Evolutionary conservation across 2,888 invertebrate species (phyloP).

Genomic region (Craniophora ligustri): DNA sequence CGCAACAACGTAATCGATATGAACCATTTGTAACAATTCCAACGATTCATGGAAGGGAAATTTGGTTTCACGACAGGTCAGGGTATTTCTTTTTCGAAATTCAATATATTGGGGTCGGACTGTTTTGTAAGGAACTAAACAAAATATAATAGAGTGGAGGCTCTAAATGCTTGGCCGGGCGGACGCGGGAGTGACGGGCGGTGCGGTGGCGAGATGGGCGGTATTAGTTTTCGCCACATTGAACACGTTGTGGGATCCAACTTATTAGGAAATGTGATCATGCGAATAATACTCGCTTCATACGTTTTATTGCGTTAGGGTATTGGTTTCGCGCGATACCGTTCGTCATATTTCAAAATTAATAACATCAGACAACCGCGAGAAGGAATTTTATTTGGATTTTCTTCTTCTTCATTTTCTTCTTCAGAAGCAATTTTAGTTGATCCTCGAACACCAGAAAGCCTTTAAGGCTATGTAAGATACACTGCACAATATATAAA

Average conservation of each 20-base stretch:
- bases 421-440: slow-evolving; percentile 34
- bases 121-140: slow-evolving; percentile 59
- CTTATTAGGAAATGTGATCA: slow-evolving; percentile 87
- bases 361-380: slow-evolving; percentile 53
- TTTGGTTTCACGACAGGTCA: slow-evolving; percentile 24
- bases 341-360: slow-evolving; percentile 67
- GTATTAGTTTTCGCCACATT: slow-evolving; percentile 84
- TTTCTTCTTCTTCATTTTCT: too few relatives aligned
- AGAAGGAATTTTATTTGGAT: slow-evolving; percentile 48
- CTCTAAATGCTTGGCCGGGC: slow-evolving; percentile 70
- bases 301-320: slow-evolving; percentile 84
- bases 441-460: slow-evolving; percentile 40
- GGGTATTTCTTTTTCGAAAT: slow-evolving; percentile 45
- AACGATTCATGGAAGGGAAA: slow-evolving; percentile 46
- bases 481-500: slow-evolving; percentile 31
- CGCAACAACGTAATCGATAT: slow-evolving; percentile 54
- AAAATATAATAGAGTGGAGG: slow-evolving; percentile 68
- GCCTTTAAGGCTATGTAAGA: slow-evolving; percentile 30
- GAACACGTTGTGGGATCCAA: slow-evolving; percentile 84
- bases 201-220: slow-evolving; percentile 61
- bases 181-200: slow-evolving; percentile 71
- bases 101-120: slow-evolving; percentile 46
- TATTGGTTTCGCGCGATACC: slow-evolving; percentile 76
- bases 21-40: slow-evolving; percentile 51
- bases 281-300: slow-evolving; percentile 85